Conservation (phyloP, 2,113 vertebrate genomes). For the Microtus pennsylvanicus region DNA sequence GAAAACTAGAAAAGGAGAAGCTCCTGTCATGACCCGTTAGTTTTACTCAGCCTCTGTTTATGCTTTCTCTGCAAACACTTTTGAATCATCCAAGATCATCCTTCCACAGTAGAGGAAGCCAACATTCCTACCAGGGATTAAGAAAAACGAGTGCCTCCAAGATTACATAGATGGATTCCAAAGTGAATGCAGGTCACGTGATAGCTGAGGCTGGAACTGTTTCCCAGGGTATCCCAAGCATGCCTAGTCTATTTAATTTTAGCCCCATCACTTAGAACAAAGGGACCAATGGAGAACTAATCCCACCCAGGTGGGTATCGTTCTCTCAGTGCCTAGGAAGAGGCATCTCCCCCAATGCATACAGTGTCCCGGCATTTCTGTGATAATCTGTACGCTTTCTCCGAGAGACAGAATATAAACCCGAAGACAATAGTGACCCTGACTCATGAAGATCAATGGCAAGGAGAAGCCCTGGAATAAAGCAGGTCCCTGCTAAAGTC, state of each 20-base stretch:
- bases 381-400: background rate
- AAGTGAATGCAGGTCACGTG: background rate
- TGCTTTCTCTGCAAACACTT: background rate
- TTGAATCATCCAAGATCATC: background rate
- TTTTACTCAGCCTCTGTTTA: background rate
- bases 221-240: no score
- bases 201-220: background rate
- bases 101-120: background rate
- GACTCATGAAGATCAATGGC: accelerated
- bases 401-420: background rate
- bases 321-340: background rate
- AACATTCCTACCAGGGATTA: background rate
- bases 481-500: background rate
- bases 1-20: background rate
- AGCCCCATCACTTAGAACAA: background rate
- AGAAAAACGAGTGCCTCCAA: background rate
- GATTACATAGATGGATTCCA: background rate
- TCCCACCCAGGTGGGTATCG: background rate
- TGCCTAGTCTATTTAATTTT: background rate
- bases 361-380: background rate
- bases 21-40: background rate
- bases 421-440: background rate
- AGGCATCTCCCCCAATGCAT: background rate
- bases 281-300: background rate
- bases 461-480: accelerated